Conservation (phyloP, 2,113 vertebrate species). For the Camelus bactrianus region DNA sequence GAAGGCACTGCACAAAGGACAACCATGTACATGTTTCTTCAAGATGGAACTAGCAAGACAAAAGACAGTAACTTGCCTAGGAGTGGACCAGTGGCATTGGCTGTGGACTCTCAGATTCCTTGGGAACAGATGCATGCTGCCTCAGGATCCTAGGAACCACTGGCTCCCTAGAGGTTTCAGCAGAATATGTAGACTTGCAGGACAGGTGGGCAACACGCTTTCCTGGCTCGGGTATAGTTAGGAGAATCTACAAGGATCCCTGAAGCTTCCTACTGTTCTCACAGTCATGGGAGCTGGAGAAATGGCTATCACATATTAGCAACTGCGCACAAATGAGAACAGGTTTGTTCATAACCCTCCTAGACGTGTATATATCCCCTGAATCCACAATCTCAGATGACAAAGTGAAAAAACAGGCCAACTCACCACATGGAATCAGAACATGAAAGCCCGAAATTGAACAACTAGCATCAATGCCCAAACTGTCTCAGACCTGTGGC, state of each 20-base stretch:
- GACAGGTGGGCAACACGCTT: background rate
- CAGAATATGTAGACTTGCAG: background rate
- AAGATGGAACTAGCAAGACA: background rate
- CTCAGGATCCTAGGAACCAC: too few relatives aligned
- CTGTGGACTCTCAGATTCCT: background rate
- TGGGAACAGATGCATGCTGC: background rate
- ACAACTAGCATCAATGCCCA: background rate
- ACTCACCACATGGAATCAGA: constrained; percentile 5
- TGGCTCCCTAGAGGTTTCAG: background rate
- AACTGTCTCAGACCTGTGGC: background rate
- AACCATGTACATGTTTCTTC: background rate
- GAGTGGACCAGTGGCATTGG: background rate
- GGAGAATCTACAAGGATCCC: background rate
- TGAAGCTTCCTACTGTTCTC: background rate
- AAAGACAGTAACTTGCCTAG: background rate
- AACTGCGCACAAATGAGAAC: background rate
- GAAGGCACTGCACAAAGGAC: too few relatives aligned
- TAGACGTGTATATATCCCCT: background rate
- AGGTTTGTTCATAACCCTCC: background rate
- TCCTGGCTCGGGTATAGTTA: background rate
- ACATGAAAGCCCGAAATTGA: constrained; percentile 8
- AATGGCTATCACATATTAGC: background rate
- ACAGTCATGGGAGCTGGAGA: background rate
- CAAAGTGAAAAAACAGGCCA: background rate
- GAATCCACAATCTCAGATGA: background rate